These are phyloP conservation scores for Schlechtendalia chinensis DNA, from an alignment of 1,140 invertebrate genomes.

Conservation along the genomic window DNA sequence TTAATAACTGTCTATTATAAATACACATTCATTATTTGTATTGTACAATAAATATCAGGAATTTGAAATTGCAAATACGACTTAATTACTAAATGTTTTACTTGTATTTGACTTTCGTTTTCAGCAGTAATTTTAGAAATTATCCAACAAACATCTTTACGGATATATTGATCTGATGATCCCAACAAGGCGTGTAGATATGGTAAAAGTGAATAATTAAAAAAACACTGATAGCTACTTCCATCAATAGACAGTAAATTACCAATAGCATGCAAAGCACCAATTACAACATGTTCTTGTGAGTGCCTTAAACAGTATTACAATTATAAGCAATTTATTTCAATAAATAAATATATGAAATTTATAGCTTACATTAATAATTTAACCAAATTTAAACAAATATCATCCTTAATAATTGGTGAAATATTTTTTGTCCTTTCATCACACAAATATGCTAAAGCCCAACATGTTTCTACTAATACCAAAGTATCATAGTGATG, in stretches of 20 bases:
- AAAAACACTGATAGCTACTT: constrained; percentile 89
- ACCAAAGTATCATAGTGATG: constrained; percentile 90
- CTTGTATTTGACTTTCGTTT: constrained; percentile 88
- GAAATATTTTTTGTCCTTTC: constrained; percentile 98
- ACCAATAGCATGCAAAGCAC: constrained; percentile 90
- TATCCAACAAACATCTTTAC: constrained; percentile 98
- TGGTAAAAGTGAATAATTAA: constrained; percentile 86
- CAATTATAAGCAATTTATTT: constrained; percentile 4
- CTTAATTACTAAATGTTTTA: constrained; percentile 53
- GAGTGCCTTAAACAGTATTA: constrained; percentile 67
- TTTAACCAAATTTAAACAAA: constrained; percentile 90
- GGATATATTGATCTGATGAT: constrained; percentile 78
- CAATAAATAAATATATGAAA: neutral
- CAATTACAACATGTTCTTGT: constrained; percentile 86
- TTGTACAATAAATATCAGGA: too few relatives aligned
- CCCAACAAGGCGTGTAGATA: constrained; percentile 79
- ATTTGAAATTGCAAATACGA: too few relatives aligned
- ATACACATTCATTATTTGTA: neutral
- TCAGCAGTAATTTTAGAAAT: constrained; percentile 97
- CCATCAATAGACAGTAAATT: constrained; percentile 99
- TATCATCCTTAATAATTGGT: constrained; percentile 93
- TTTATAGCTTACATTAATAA: constrained; percentile 73
- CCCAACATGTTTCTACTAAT: constrained; percentile 93
- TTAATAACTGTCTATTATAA: constrained; percentile 82
- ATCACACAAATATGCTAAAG: constrained; percentile 89